These are phyloP conservation scores for Heterotilapia buettikoferi DNA, from an alignment of 2,113 vertebrate genomes.

Conservation along the genomic window DNA sequence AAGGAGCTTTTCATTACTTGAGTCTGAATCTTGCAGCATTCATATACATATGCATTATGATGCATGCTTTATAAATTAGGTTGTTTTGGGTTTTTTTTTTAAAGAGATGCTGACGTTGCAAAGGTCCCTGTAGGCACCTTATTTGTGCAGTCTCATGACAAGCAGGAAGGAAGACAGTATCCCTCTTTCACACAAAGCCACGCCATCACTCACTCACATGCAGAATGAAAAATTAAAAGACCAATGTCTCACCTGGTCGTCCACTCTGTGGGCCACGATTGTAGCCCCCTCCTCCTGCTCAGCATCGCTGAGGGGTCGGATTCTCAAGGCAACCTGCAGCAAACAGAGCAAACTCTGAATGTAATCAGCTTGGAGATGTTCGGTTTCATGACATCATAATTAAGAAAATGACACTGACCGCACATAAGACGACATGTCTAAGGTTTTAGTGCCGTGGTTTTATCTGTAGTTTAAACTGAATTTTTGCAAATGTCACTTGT, in stretches of 20 bases:
- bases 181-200: not conserved
- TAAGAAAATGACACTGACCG: not conserved
- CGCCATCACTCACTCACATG: not conserved
- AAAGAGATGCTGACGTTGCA: not conserved
- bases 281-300: constrained; percentile 84
- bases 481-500: not conserved
- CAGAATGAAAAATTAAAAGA: not conserved
- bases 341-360: not conserved
- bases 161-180: not conserved
- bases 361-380: not conserved
- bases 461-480: not conserved
- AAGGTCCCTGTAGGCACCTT: constrained; percentile 12
- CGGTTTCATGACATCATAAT: not conserved
- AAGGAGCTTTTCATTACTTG: not conserved
- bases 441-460: not conserved
- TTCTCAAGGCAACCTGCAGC: constrained; percentile 83
- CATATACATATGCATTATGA: constrained; percentile 7
- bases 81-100: not conserved
- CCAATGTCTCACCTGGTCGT: constrained; percentile 77
- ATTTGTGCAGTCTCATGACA: constrained; percentile 7
- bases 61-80: not conserved
- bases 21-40: constrained; percentile 10
- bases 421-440: not conserved
- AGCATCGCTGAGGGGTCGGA: constrained; percentile 81
- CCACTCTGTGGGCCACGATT: constrained; percentile 81